A percentile compares a stretch with the other conserved stretches of the same genome.
phyloP scores from a whole-genome alignment of 2,888 invertebrate genomes.

The Cheilosia vernalis region DNA sequence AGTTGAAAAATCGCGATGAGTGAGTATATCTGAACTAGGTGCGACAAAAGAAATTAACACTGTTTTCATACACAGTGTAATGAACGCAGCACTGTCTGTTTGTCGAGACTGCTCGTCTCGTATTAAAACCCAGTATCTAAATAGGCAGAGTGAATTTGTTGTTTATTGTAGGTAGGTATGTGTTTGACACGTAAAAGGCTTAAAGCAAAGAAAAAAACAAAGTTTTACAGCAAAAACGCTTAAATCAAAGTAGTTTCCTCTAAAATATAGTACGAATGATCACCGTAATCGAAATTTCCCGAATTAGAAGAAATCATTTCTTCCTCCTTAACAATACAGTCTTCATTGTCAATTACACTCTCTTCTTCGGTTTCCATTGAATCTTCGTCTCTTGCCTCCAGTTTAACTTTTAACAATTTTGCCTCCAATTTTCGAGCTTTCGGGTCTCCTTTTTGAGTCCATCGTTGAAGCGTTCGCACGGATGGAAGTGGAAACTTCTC shows the following conservation, averaged over 20 bases:
- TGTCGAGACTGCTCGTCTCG: no score
- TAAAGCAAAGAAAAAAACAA: background rate
- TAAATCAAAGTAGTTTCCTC: background rate
- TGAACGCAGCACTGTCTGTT: no score
- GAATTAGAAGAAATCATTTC: background rate
- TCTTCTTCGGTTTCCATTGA: background rate
- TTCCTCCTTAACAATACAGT: background rate
- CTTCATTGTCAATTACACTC: background rate
- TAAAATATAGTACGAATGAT: constrained; percentile 13
- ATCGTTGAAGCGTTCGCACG: constrained; percentile 9
- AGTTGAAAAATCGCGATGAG: no score
- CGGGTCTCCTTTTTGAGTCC: constrained; percentile 9
- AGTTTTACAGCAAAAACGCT: background rate
- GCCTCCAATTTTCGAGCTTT: background rate
- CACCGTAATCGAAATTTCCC: background rate
- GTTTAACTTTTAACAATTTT: background rate
- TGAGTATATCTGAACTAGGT: no score
- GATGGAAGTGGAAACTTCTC: constrained; percentile 32
- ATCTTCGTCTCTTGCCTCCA: background rate
- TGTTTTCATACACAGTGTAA: no score
- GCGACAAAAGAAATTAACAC: no score
- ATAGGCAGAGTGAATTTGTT: no score
- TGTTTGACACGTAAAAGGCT: background rate
- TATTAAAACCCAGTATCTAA: no score
- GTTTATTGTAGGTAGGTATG: background rate